Evolutionary conservation across 2,888 invertebrate genomes (phyloP).

Genomic region (Neoaliturus tenellus): DNA sequence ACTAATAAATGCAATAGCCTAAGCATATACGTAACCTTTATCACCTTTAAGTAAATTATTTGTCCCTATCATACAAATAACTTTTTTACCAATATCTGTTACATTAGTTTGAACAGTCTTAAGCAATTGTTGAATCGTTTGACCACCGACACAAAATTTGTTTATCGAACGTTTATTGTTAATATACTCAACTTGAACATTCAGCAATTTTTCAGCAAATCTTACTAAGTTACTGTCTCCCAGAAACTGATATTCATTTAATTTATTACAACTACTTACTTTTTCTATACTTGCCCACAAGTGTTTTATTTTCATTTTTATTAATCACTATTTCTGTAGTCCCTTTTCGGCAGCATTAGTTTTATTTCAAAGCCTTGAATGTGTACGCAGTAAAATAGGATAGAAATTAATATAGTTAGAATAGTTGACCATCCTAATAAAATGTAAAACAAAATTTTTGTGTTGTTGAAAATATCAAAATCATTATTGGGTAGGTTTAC

Average conservation of each 20-base stretch:
- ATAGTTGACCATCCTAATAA: not conserved
- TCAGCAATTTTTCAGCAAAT: not conserved
- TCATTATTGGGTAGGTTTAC: no score
- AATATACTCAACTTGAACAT: not conserved
- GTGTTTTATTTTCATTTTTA: not conserved
- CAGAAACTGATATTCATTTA: not conserved
- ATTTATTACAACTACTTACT: not conserved
- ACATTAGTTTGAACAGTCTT: not conserved
- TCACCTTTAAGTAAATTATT: not conserved
- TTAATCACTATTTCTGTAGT: not conserved
- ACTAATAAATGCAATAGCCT: not conserved
- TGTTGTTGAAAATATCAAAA: no score
- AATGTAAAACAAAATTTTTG: not conserved
- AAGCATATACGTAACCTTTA: not conserved
- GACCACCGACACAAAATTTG: not conserved
- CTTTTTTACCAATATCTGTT: not conserved
- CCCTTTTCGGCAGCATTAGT: no score
- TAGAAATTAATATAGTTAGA: no score
- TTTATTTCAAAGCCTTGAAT: no score
- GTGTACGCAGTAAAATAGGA: no score
- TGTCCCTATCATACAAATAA: slow-evolving; percentile 7
- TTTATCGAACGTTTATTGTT: not conserved
- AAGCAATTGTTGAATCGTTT: not conserved
- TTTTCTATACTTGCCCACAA: not conserved
- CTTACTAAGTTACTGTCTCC: not conserved